These are phyloP conservation scores for Ictalurus punctatus DNA, from an alignment of 2,113 vertebrate species.

Conservation along the genomic window DNA sequence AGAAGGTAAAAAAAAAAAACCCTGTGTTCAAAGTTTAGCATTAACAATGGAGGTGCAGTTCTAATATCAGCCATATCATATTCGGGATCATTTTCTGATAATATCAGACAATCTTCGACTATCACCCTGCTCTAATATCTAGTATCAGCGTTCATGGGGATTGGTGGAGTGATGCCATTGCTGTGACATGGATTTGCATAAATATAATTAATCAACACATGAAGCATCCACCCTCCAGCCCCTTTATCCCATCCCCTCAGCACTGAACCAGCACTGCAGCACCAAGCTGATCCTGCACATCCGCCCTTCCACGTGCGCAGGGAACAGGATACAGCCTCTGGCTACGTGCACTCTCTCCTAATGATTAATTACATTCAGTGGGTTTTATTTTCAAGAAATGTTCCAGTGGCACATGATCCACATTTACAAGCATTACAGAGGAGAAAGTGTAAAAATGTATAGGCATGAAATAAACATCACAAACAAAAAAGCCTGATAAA, in stretches of 20 bases:
- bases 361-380: background rate
- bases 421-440: background rate
- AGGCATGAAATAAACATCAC: background rate
- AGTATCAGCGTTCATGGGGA: background rate
- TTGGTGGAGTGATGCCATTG: slow-evolving; percentile 13
- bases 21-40: background rate
- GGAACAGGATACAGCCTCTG: background rate
- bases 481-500: background rate
- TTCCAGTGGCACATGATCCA: background rate
- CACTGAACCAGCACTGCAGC: slow-evolving; percentile 16
- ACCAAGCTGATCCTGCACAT: slow-evolving; percentile 6
- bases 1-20: background rate
- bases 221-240: background rate
- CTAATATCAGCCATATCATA: background rate
- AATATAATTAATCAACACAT: slow-evolving; percentile 17
- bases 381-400: background rate
- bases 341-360: background rate
- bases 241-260: background rate
- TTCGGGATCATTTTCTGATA: background rate
- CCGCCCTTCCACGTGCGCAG: background rate
- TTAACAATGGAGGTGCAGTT: background rate
- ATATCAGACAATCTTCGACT: background rate
- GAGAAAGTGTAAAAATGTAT: background rate
- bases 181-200: slow-evolving; percentile 29
- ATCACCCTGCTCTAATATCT: background rate